A percentile compares a stretch with the other conserved stretches of the same genome.
phyloP scores from a whole-genome alignment of 2,888 invertebrate species.

The Leptura quadrifasciata region DNA sequence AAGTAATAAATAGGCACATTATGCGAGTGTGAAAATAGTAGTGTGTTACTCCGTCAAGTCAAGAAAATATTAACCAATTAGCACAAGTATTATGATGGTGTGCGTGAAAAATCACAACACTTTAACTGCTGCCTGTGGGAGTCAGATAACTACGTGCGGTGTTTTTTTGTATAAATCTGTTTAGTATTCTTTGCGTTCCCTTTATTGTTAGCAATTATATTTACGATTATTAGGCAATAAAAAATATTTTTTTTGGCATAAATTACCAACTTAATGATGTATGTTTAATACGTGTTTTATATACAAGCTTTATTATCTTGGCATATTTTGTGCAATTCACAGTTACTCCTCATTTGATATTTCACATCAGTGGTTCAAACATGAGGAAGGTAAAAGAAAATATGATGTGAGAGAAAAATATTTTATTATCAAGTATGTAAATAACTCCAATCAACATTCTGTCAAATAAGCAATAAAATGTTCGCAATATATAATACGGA shows the following conservation, averaged over 20 bases:
- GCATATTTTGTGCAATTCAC: neutral
- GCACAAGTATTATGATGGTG: constrained; percentile 18
- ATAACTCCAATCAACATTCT: neutral
- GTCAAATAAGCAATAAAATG: neutral
- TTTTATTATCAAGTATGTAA: too few species aligned
- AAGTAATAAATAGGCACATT: constrained; percentile 39
- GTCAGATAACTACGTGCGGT: constrained; percentile 29
- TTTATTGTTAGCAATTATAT: constrained; percentile 35
- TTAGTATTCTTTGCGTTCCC: constrained; percentile 26
- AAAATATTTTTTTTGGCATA: constrained; percentile 28
- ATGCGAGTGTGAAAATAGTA: constrained; percentile 40
- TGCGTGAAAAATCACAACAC: constrained; percentile 25
- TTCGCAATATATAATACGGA: too few species aligned
- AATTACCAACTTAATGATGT: constrained; percentile 31
- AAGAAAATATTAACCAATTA: constrained; percentile 42
- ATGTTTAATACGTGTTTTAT: constrained; percentile 20
- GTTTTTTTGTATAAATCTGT: constrained; percentile 33
- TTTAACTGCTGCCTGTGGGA: constrained; percentile 35
- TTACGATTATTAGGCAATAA: constrained; percentile 41
- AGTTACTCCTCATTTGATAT: neutral
- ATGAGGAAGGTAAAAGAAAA: neutral
- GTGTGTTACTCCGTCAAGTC: constrained; percentile 26
- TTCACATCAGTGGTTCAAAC: neutral
- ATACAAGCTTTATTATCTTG: constrained; percentile 8
- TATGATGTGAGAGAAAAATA: neutral